Conservation (phyloP, 2,888 invertebrate genomes). For the Entomobrya proxima region DNA sequence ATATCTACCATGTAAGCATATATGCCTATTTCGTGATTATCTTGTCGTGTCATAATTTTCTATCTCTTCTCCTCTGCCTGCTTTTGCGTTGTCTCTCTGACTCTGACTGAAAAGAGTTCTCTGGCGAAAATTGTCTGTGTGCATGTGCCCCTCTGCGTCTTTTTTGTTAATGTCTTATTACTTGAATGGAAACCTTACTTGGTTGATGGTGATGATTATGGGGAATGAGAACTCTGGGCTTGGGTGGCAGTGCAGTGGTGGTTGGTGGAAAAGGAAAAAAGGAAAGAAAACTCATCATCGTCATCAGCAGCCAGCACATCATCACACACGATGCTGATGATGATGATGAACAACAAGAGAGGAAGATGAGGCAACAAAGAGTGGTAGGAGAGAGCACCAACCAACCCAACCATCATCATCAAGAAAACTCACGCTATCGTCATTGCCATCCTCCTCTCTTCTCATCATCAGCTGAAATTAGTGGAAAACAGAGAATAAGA, state of each 20-base stretch:
- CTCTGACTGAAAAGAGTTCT: background rate
- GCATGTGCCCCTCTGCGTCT: background rate
- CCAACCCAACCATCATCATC: background rate
- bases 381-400: background rate
- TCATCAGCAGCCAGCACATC: too few relatives aligned
- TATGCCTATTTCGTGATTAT: background rate
- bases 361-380: conserved; percentile 16
- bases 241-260: background rate
- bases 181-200: background rate
- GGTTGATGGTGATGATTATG: background rate
- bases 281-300: conserved; percentile 39
- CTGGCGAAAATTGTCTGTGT: too few relatives aligned
- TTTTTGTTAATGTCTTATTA: conserved; percentile 49
- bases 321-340: too few relatives aligned
- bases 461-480: conserved; percentile 42
- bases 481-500: conserved; percentile 27
- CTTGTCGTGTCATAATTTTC: background rate
- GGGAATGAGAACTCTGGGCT: background rate
- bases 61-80: background rate
- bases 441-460: background rate
- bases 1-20: background rate
- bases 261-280: conserved; percentile 13
- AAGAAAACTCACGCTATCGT: too few relatives aligned
- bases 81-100: background rate
- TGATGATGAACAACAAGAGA: conserved; percentile 15